These are phyloP conservation scores for Chrysomela aeneicollis DNA, from an alignment of 2,888 invertebrate species.

Conservation along the genomic window DNA sequence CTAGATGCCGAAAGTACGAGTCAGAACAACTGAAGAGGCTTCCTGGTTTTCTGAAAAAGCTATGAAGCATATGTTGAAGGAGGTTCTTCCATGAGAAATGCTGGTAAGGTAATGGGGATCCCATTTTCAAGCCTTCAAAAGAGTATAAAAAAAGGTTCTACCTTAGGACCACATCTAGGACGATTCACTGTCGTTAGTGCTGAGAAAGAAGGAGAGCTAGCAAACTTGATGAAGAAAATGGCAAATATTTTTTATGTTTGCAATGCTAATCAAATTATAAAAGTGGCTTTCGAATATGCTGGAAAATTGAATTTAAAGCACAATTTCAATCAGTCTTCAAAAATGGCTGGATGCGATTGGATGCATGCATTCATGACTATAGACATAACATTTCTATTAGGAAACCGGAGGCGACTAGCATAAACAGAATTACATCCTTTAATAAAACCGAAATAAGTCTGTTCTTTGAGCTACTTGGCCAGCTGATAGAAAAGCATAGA, in stretches of 20 bases:
- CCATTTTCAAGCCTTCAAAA: too few relatives aligned
- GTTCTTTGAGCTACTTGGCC: constrained; percentile 25
- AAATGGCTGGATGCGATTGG: not conserved
- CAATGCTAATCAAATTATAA: constrained; percentile 30
- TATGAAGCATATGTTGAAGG: too few relatives aligned
- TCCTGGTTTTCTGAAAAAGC: too few relatives aligned
- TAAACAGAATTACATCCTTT: constrained; percentile 34
- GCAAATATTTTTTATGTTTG: constrained; percentile 37
- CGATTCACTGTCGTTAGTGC: constrained; percentile 29
- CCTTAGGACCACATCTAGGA: constrained; percentile 28
- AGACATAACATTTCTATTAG: constrained; percentile 25
- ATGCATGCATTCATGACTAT: not conserved
- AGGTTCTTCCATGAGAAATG: too few relatives aligned
- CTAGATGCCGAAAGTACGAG: too few relatives aligned
- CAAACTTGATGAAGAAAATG: constrained; percentile 30
- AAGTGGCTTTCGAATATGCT: constrained; percentile 35
- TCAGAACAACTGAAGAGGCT: too few relatives aligned
- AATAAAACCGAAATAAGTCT: constrained; percentile 30
- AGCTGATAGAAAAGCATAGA: constrained; percentile 28
- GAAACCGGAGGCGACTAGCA: constrained; percentile 33
- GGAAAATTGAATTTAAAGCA: constrained; percentile 12
- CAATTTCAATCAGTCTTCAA: not conserved
- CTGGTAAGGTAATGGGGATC: too few relatives aligned
- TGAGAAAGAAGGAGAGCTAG: constrained; percentile 30
- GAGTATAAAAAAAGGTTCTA: constrained; percentile 24